A percentile compares a stretch with the other conserved stretches of the same genome.
Conservation (phyloP, 2,888 invertebrate genomes). For the Loripinus fragilis region DNA sequence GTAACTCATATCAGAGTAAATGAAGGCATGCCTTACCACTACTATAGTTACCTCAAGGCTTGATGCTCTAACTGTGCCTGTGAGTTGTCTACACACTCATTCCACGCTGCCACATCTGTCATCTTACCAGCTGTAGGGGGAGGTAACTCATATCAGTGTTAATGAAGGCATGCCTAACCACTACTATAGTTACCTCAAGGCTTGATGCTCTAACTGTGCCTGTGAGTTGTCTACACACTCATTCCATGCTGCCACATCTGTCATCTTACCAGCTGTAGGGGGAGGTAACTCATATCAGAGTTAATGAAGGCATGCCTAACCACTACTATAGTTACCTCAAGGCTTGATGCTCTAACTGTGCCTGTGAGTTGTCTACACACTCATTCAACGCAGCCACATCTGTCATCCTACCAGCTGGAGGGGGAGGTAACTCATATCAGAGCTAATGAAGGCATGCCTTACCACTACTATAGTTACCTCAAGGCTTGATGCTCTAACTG, state of each 20-base stretch:
- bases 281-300: conserved; percentile 94
- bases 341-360: conserved; percentile 87
- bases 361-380: conserved; percentile 96
- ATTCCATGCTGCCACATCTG: conserved; percentile 95
- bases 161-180: too few relatives aligned
- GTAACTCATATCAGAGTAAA: conserved; percentile 90
- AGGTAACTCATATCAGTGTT: conserved; percentile 91
- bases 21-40: too few relatives aligned
- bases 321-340: too few relatives aligned
- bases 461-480: too few relatives aligned
- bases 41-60: conserved; percentile 86
- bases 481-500: conserved; percentile 87
- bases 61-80: conserved; percentile 87
- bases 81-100: conserved; percentile 97
- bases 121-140: conserved; percentile 96
- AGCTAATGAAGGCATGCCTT: conserved; percentile 10
- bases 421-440: conserved; percentile 95
- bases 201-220: conserved; percentile 87
- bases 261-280: conserved; percentile 95
- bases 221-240: conserved; percentile 98
- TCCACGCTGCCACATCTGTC: conserved; percentile 96
- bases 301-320: too few relatives aligned
- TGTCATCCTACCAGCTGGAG: conserved; percentile 95
- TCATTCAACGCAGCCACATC: conserved; percentile 97
- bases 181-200: conserved; percentile 85